phyloP scores from a whole-genome alignment of 2,797 vertebrate genomes.

The Siniperca undulata region DNA sequence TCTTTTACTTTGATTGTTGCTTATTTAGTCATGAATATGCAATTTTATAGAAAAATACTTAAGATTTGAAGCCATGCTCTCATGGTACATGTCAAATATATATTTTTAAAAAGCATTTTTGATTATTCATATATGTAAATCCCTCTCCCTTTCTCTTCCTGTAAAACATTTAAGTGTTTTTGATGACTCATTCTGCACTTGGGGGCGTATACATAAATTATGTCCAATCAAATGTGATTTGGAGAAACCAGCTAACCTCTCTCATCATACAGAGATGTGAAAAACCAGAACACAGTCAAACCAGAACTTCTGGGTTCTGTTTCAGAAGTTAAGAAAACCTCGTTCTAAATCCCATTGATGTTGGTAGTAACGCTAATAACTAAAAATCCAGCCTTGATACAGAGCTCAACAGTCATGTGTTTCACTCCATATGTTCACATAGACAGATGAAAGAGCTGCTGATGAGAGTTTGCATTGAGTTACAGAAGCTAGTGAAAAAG shows the following conservation, averaged over 20 bases:
- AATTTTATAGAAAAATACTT: not conserved
- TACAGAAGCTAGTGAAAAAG: no score
- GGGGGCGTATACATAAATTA: conserved; percentile 21
- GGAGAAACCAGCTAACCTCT: conserved; percentile 6
- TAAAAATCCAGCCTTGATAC: not conserved
- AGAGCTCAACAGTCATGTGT: not conserved
- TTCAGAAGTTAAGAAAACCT: not conserved
- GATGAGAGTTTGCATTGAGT: no score
- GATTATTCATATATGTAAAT: conserved; percentile 11
- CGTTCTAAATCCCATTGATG: not conserved
- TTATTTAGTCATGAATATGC: not conserved
- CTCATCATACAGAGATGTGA: not conserved
- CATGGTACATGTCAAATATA: not conserved
- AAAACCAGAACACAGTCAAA: not conserved
- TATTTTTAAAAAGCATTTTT: not conserved
- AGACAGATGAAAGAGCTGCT: no score
- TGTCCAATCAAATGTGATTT: conserved; percentile 25
- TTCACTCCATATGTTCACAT: not conserved
- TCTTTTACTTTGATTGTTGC: not conserved
- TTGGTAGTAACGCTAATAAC: not conserved
- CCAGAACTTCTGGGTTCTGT: not conserved
- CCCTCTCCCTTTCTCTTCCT: conserved; percentile 10
- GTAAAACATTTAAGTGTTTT: conserved; percentile 5
- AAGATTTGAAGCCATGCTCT: not conserved
- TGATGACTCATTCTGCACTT: conserved; percentile 38